Base-by-base conservation (phyloP, 2,113 vertebrate species). In the Nerophis ophidion region DNA sequence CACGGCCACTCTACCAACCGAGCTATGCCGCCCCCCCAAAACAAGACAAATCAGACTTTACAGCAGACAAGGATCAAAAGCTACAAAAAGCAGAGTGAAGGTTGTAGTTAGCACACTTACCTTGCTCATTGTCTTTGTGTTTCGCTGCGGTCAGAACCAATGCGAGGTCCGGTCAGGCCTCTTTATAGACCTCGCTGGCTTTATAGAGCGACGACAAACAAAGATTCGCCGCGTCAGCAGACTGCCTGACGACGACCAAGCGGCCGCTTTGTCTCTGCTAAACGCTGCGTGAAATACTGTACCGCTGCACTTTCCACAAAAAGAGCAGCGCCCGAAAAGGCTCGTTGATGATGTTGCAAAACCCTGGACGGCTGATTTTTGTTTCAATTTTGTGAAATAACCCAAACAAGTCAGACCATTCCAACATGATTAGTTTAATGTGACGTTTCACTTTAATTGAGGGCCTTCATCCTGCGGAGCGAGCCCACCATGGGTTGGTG, bases 401-500 rank as follows among this genome's bases (percentile, higher is more conserved):
- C 1, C 38, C 14, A 44, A 62, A 76, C 60, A 60, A 42, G 58
- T 0, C 1, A 2, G 0, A 2, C 54, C 58, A 38, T 57, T 81
- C 75, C 17, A 70, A 82, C 79, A 70, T 48, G 7, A 51, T 8
- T 12, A 49, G 2, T 85, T 85, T 89, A 86, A 76, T 86, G 54
- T 44, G 5, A 44, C 4, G 12, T 44, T 44, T 53, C 33, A 17
- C 64, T 26, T 82, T 83, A 86, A 77, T 85, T 80, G 38, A 58
- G 40, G 58, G 75, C 79, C 77, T 84, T 90, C 81, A 89, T 88
- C 70, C 88, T 87, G 34, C 87, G 88, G 65, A 90, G 90, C 8
- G 90, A 92, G 65, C 87, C 87, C 49, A 89, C 83, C 72, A 82
- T 86, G 65, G 90, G 87, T 74, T 81, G 87, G 70, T 75, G 65